These are phyloP conservation scores for Stenurella melanura DNA, from an alignment of 2,888 invertebrate species.

Conservation along the genomic window DNA sequence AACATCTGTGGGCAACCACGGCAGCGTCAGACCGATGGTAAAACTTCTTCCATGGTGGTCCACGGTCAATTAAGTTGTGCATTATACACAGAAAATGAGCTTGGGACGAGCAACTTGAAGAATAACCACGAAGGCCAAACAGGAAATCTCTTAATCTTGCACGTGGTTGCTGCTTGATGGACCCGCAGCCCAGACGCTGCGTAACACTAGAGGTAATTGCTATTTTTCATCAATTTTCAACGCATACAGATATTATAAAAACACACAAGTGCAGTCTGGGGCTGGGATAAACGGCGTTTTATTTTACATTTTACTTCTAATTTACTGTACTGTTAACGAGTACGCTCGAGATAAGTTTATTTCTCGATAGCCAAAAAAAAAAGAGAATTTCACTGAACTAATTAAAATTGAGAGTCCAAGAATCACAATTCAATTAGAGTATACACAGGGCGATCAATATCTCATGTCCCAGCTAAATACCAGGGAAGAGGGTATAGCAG, in stretches of 20 bases:
- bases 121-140: constrained; percentile 49
- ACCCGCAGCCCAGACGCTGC: constrained; percentile 27
- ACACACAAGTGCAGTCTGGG: background rate
- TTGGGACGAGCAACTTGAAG: constrained; percentile 47
- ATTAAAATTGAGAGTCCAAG: too few relatives aligned
- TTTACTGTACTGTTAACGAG: too few relatives aligned
- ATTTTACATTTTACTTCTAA: too few relatives aligned
- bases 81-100: constrained; percentile 68
- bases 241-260: constrained; percentile 19
- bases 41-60: constrained; percentile 65
- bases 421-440: too few relatives aligned
- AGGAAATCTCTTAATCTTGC: constrained; percentile 55
- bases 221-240: constrained; percentile 43
- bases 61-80: constrained; percentile 68
- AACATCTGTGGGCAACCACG: constrained; percentile 51
- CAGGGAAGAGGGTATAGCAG: too few relatives aligned
- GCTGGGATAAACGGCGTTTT: background rate
- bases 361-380: too few relatives aligned
- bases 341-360: too few relatives aligned
- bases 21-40: constrained; percentile 46
- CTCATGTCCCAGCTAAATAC: too few relatives aligned
- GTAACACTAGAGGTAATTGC: constrained; percentile 47
- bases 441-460: too few relatives aligned
- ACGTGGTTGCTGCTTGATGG: constrained; percentile 33
- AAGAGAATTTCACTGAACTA: too few relatives aligned